A percentile compares a stretch with the other conserved stretches of the same genome.
These are phyloP conservation scores for Cybosia mesomella DNA, from an alignment of 2,888 invertebrate genomes.

Conservation along the genomic window DNA sequence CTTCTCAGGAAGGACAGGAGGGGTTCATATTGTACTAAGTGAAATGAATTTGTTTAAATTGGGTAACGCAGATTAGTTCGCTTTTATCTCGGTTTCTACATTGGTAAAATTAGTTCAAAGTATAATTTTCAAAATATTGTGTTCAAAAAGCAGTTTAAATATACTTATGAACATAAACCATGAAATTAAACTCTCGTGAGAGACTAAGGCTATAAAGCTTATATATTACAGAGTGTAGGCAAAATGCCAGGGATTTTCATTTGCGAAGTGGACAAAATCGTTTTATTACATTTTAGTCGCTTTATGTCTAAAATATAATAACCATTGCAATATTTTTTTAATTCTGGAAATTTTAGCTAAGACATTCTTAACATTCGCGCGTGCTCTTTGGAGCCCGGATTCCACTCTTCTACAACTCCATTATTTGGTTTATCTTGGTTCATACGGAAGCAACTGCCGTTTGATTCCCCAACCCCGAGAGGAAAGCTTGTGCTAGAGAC, in stretches of 20 bases:
- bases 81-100: too few species aligned
- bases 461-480: not conserved
- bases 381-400: not conserved
- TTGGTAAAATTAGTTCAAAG: too few species aligned
- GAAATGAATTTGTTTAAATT: too few species aligned
- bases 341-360: not conserved
- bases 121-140: not conserved
- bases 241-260: slow-evolving; percentile 49
- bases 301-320: slow-evolving; percentile 2
- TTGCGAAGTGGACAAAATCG: slow-evolving; percentile 25
- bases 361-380: too few species aligned
- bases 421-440: not conserved
- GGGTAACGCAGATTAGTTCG: too few species aligned
- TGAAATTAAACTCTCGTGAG: slow-evolving; percentile 47
- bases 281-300: slow-evolving; percentile 11
- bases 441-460: not conserved
- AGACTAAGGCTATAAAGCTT: slow-evolving; percentile 49
- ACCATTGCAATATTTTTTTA: not conserved
- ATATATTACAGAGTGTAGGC: slow-evolving; percentile 48
- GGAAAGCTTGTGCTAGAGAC: too few species aligned
- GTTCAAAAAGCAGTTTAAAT: not conserved
- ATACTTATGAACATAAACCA: slow-evolving; percentile 46
- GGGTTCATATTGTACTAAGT: too few species aligned
- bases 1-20: too few species aligned
- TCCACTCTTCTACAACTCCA: not conserved